A percentile compares a stretch with the other conserved stretches of the same genome.
phyloP scores from a whole-genome alignment of 2,797 vertebrate genomes.

The Dermochelys coriacea region DNA sequence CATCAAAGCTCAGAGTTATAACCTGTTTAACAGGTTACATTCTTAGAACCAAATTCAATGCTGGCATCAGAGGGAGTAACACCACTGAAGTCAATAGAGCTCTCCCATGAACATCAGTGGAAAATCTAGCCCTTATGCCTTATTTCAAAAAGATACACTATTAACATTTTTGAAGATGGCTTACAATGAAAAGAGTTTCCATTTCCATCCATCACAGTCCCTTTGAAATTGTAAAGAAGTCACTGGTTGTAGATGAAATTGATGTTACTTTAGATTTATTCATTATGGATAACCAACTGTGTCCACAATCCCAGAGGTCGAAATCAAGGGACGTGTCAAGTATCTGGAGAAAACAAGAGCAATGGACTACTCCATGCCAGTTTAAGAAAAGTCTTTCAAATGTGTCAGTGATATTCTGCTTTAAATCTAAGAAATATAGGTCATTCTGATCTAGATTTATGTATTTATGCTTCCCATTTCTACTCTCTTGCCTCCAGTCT shows the following conservation, averaged over 20 bases:
- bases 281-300: not conserved
- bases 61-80: constrained; percentile 17
- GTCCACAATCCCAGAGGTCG: not conserved
- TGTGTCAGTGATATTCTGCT: not conserved
- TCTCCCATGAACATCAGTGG: not conserved
- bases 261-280: not conserved
- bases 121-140: not conserved
- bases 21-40: not conserved
- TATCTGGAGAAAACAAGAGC: not conserved
- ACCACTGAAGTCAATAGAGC: not conserved
- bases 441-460: not conserved
- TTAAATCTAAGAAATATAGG: not conserved
- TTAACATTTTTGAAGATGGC: not conserved
- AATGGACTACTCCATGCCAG: not conserved
- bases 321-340: not conserved
- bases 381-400: not conserved
- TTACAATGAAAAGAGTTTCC: not conserved
- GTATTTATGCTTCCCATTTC: constrained; percentile 12
- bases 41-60: constrained; percentile 27
- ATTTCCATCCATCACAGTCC: not conserved
- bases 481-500: not conserved
- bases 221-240: constrained; percentile 1
- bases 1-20: constrained; percentile 12
- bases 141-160: not conserved
- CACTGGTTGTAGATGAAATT: not conserved